phyloP scores from a whole-genome alignment of 2,797 vertebrate species.

The Acipenser oxyrinchus region DNA sequence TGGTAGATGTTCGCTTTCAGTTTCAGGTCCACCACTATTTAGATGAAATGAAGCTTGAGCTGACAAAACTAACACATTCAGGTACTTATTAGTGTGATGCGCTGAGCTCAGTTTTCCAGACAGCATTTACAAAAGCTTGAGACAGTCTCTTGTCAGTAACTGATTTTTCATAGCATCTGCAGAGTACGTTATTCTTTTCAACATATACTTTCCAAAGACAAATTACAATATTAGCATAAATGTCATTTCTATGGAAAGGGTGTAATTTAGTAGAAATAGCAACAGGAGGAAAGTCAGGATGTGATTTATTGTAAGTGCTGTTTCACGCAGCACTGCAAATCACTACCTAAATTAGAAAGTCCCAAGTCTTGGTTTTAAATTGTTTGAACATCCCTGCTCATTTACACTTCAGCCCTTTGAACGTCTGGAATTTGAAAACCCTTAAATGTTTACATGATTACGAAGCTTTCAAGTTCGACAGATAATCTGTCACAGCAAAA shows the following conservation, averaged over 20 bases:
- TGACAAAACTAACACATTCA: too few species aligned
- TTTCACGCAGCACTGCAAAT: slow-evolving; percentile 1
- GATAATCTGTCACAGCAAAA: background rate
- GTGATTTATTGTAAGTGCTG: slow-evolving; percentile 3
- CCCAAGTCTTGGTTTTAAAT: slow-evolving; percentile 6
- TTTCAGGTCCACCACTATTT: too few species aligned
- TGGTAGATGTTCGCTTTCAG: too few species aligned
- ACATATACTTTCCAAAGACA: slow-evolving; percentile 9
- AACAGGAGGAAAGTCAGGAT: slow-evolving; percentile 1
- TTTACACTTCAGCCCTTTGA: background rate
- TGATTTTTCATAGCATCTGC: slow-evolving; percentile 6
- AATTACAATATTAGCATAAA: slow-evolving; percentile 15
- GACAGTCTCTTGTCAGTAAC: slow-evolving; percentile 3
- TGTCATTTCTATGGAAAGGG: slow-evolving; percentile 10
- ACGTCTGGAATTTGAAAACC: background rate
- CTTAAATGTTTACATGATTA: background rate
- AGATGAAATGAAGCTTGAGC: too few species aligned
- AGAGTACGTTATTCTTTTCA: slow-evolving; percentile 5
- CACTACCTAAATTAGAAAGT: slow-evolving; percentile 5
- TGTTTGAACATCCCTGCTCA: slow-evolving; percentile 1
- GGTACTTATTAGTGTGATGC: too few species aligned
- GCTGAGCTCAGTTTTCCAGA: too few species aligned
- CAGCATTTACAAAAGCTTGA: slow-evolving; percentile 6
- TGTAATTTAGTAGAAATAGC: slow-evolving; percentile 9
- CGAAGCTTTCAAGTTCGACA: background rate